Evolutionary conservation across 1,140 invertebrate species (phyloP), one percentile per base, ranked within the genome.

Genomic region (Brevipalpus yothersi): DNA sequence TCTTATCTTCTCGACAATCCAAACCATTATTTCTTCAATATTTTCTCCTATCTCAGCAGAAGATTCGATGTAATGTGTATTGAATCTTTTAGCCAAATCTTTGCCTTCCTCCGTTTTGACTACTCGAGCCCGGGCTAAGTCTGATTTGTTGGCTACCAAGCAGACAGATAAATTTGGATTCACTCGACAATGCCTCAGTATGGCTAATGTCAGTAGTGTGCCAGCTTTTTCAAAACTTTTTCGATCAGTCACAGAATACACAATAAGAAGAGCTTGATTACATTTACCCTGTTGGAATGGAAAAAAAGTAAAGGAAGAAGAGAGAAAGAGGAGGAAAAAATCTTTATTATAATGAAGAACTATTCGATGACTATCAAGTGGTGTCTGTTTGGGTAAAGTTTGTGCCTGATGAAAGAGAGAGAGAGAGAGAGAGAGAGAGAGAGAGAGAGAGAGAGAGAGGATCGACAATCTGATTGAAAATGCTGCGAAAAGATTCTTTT

Each of bases 141-240:
- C 92, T 17, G 83, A 83, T 73, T 97, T 97, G 72, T 97, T 97
- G 4, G 83, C 89, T 1, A 93, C 91, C 3, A 97, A 78, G 63
- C 96, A 93, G 53, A 94, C 84, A 0, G 90, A 31, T 55, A 55
- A 39, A 85, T 62, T 81, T 78, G 41, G 80, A 77, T 31, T 80
- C 78, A 56, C 85, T 81, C 62, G 82, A 79, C 59, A 84, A 82
- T 59, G 42, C 39, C 53, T 10, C 11, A 41, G 12, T 41, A 55
- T 55, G 12, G 53, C 53, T 21, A 41, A 39, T n/a, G 49, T 51
- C 1, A 55, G 23, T 13, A 40, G 12, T 55, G 23, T 15, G 23
- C 69, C 83, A 8, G 86, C 86, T 51, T 79, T 77, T 51, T 75
- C 76, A 64, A 87, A 80, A 63, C 83, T 87, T 39, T 75, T 68